Base-by-base conservation (phyloP, 2,888 invertebrate species). In the Labia minor region DNA sequence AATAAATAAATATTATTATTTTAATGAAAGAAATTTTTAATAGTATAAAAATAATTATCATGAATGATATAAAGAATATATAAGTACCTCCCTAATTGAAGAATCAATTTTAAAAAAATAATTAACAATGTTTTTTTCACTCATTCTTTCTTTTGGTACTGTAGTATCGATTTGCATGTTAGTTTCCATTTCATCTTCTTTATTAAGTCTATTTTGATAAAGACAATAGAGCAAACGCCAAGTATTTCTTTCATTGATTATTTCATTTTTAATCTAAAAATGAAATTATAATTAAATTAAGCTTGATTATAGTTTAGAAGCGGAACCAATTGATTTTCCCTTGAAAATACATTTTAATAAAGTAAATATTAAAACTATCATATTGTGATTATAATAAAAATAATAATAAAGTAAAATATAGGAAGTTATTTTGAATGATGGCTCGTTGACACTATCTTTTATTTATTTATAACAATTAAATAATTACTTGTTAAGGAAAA, bases 141-240 rank as follows among this genome's bases (percentile, higher is more conserved):
- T 86, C 61, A 80, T 78, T 67, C 77, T 74, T 64, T 75, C 73
- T 14, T 73, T 71, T 69, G 74, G 68, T 61, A 72, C 68, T 37
- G 71, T 76, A 67, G 78, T 75, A 37, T 76, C 76, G 61, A 74
- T 74, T 67, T 78, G 75, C 21, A 76, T 74, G 69, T 68, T 8
- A 66, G 68, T 49, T 70, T 69, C 64, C 16, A 61, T 33, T 61
- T 65, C 33, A 63, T 77, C 74, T n/a, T 76, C 71, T 0, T 74
- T 74, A 62, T 81, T 78, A 64, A 90, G 78, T 21, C 93, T 85
- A 78, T 95, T 93, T 71, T 88, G 85, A 77, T 90, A 94, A 14
- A 96, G 78, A 69, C 89, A 89, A 72, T 87, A 85, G 3, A 95
- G 75, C 20, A 96, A 81, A 72, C 90, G 85, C 95, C 95, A 96